These are phyloP conservation scores for Saccostrea echinata DNA, from an alignment of 1,140 invertebrate genomes.

Conservation along the genomic window DNA sequence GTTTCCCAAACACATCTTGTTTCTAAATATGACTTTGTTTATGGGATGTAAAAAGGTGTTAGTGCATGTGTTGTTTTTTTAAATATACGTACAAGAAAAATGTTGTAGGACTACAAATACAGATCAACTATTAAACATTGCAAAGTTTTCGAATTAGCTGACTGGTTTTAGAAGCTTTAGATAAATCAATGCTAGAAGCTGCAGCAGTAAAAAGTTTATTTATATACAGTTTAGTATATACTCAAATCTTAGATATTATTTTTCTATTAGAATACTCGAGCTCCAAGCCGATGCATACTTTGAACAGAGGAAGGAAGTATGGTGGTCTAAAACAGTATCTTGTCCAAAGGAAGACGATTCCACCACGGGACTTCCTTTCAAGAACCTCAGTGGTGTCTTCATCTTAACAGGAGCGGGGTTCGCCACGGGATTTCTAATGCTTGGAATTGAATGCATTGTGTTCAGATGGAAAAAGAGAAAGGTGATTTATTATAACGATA, in stretches of 20 bases:
- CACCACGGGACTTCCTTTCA: conserved; percentile 36
- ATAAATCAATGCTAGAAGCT: too few species aligned
- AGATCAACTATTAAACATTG: too few species aligned
- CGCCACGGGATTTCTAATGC: conserved; percentile 20
- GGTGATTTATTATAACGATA: neutral
- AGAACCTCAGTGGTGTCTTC: conserved; percentile 36
- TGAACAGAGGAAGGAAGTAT: conserved; percentile 96
- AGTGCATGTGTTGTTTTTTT: too few species aligned
- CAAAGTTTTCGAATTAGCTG: too few species aligned
- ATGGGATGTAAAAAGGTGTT: too few species aligned
- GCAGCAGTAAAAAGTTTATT: neutral
- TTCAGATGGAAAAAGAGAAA: conserved; percentile 28
- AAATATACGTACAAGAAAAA: too few species aligned
- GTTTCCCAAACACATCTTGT: too few species aligned
- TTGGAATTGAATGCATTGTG: conserved; percentile 36
- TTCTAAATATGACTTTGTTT: too few species aligned
- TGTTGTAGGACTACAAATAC: too few species aligned
- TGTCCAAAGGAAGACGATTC: conserved; percentile 50
- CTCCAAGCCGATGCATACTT: conserved; percentile 94
- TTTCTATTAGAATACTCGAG: conserved; percentile 89
- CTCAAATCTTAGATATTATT: too few species aligned
- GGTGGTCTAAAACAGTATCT: conserved; percentile 89
- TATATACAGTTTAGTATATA: neutral
- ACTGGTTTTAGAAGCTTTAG: too few species aligned
- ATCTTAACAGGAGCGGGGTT: conserved; percentile 35